Percentiles rank a stretch among this genome's conserved stretches.
Conservation (phyloP, 1,140 invertebrate genomes). For the Atta cephalotes region DNA sequence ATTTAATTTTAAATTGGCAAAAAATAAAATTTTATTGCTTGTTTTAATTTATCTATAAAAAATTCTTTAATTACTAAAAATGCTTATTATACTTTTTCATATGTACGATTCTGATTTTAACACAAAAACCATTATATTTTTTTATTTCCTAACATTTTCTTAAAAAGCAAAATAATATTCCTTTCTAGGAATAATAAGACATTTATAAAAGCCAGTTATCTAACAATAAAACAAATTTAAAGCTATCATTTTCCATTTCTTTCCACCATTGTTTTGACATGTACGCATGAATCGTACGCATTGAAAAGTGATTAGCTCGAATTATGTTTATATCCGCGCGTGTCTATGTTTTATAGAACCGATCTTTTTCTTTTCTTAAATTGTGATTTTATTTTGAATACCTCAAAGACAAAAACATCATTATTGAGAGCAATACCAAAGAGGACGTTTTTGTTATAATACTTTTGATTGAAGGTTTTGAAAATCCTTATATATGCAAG, state of each 20-base stretch:
- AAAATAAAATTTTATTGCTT: not conserved
- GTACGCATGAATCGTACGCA: not conserved
- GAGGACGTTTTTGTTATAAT: too few relatives aligned
- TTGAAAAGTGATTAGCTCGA: not conserved
- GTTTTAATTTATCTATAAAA: not conserved
- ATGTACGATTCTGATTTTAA: not conserved
- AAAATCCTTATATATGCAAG: not conserved
- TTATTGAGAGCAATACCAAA: not conserved
- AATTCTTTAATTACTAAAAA: not conserved
- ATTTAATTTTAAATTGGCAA: too few relatives aligned
- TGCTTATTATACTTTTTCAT: not conserved
- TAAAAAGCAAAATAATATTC: not conserved
- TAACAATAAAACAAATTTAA: slow-evolving; percentile 30
- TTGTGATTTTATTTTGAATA: slow-evolving; percentile 21
- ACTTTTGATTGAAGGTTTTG: not conserved
- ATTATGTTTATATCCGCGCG: slow-evolving; percentile 15
- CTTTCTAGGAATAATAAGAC: slow-evolving; percentile 9
- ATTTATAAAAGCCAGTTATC: slow-evolving; percentile 15
- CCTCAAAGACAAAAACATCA: not conserved
- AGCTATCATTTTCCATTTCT: slow-evolving; percentile 8
- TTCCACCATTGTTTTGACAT: not conserved
- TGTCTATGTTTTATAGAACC: not conserved
- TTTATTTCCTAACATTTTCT: not conserved
- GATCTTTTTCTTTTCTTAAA: slow-evolving; percentile 25
- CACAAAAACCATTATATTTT: not conserved